Conservation (phyloP, 2,113 vertebrate species). For the Ahaetulla prasina region DNA sequence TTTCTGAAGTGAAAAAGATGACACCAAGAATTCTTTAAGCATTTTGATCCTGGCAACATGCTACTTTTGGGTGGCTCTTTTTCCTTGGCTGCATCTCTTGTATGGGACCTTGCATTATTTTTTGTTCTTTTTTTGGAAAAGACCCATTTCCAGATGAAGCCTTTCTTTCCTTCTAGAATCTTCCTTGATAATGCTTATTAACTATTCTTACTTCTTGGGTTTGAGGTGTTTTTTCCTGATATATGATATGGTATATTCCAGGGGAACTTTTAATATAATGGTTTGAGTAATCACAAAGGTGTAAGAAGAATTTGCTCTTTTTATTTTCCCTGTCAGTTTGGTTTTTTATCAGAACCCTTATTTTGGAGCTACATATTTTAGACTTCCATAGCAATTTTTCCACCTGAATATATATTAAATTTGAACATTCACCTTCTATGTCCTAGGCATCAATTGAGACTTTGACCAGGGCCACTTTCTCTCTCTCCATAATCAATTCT, state of each 20-base stretch:
- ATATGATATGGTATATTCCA: neutral
- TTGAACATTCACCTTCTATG: neutral
- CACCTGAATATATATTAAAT: neutral
- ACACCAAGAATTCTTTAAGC: neutral
- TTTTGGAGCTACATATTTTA: neutral
- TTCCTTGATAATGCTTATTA: neutral
- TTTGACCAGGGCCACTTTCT: neutral
- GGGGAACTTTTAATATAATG: neutral
- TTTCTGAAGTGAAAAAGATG: neutral
- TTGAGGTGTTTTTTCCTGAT: neutral
- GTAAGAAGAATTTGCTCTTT: neutral
- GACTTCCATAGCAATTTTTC: neutral
- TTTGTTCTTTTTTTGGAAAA: neutral
- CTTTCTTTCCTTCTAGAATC: neutral
- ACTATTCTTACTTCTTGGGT: neutral
- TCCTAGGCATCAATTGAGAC: neutral
- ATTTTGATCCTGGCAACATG: neutral
- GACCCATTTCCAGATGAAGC: neutral
- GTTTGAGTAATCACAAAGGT: neutral
- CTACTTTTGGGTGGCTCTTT: neutral
- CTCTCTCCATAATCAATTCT: neutral
- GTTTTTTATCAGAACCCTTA: neutral
- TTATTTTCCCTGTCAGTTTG: neutral
- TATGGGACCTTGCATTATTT: neutral
- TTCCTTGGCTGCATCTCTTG: neutral